phyloP scores from a whole-genome alignment of 2,113 vertebrate genomes.

The Eclectus roratus region DNA sequence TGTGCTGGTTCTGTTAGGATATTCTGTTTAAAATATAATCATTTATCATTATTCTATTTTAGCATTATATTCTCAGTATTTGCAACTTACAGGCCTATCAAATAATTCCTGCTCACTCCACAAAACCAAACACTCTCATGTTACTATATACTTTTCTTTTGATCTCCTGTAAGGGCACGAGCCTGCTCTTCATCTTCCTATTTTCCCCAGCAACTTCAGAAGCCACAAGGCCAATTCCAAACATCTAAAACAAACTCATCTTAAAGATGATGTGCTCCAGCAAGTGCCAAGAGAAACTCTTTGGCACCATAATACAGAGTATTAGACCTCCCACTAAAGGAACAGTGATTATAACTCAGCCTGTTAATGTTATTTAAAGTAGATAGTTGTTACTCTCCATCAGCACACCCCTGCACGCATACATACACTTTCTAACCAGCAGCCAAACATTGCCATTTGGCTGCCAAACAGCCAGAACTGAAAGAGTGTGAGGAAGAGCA shows the following conservation, averaged over 20 bases:
- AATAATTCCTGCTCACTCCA: not conserved
- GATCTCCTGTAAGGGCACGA: accelerated
- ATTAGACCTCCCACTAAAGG: too few relatives aligned
- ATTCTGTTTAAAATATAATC: not conserved
- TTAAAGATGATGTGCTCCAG: not conserved
- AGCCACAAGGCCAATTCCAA: not conserved
- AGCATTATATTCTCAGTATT: not conserved
- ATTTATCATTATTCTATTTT: not conserved
- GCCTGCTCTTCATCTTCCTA: not conserved
- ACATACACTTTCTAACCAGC: accelerated
- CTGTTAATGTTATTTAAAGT: not conserved
- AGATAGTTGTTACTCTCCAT: not conserved
- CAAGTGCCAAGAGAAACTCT: not conserved
- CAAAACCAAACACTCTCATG: not conserved
- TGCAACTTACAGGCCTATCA: not conserved
- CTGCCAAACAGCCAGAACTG: not conserved
- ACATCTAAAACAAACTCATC: accelerated
- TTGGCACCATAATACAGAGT: not conserved
- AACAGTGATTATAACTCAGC: not conserved
- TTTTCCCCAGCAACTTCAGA: not conserved
- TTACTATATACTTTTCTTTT: not conserved
- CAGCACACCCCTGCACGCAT: accelerated
- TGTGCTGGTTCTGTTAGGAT: not conserved
- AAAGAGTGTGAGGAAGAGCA: accelerated
- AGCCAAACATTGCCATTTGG: accelerated